Evolutionary conservation across 1,140 invertebrate genomes (phyloP).

Genomic region (Drosophila bocqueti): DNA sequence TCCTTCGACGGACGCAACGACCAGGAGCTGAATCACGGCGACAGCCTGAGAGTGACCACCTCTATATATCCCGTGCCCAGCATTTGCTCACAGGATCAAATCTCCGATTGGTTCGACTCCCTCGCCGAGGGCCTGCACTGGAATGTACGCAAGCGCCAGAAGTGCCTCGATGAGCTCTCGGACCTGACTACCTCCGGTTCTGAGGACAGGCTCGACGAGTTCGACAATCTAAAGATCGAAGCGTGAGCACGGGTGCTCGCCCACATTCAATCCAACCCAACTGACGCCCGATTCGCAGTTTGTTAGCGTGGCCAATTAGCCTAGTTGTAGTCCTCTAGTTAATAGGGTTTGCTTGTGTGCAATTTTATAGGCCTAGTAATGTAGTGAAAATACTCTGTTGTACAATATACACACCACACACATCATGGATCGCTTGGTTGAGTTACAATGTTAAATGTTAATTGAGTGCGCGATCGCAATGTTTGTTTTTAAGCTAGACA

Average conservation of each 20-base stretch:
- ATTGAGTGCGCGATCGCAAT: conserved; percentile 43
- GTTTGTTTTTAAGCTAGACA: conserved; percentile 65
- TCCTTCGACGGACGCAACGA: conserved; percentile 98
- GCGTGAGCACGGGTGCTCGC: conserved; percentile 23
- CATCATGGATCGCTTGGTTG: conserved; percentile 61
- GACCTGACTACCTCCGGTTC: conserved; percentile 93
- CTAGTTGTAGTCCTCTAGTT: conserved; percentile 51
- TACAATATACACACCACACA: conserved; percentile 47
- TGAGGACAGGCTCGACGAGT: conserved; percentile 91
- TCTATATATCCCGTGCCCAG: conserved; percentile 98
- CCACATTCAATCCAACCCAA: conserved; percentile 5
- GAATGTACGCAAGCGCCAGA: conserved; percentile 97
- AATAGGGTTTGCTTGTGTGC: conserved; percentile 58
- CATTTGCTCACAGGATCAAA: conserved; percentile 97
- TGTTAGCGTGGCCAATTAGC: conserved; percentile 53
- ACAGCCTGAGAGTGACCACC: conserved; percentile 97
- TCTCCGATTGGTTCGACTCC: conserved; percentile 98
- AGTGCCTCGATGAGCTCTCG: conserved; percentile 94
- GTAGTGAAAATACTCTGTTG: conserved; percentile 71
- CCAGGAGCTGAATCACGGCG: conserved; percentile 95
- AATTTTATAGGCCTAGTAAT: conserved; percentile 49
- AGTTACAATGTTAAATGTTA: conserved; percentile 69
- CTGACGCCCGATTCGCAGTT: conserved; percentile 25
- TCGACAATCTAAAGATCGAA: conserved; percentile 86
- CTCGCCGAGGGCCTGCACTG: conserved; percentile 97